Conservation (phyloP, 2,797 vertebrate genomes). For the Paratrypauchen microcephalus region DNA sequence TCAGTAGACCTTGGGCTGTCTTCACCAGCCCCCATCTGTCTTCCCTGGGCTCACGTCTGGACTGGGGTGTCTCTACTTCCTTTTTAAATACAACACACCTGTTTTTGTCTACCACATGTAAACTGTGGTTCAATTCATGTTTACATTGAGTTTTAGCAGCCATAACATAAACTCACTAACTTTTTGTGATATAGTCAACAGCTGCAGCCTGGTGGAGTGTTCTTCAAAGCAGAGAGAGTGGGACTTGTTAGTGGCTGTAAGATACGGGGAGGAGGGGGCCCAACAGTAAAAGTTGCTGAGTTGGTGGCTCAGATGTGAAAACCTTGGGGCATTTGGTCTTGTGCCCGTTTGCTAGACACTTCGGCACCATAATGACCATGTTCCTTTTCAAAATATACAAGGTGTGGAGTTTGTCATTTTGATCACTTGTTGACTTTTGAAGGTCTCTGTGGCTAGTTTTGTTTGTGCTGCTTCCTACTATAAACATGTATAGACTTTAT, state of each 20-base stretch:
- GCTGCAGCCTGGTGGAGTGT: not conserved
- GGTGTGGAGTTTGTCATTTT: conserved; percentile 14
- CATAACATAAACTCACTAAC: not conserved
- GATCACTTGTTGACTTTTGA: not conserved
- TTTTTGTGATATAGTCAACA: not conserved
- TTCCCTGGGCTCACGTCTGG: conserved; percentile 39
- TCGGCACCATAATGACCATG: conserved; percentile 15
- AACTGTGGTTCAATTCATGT: conserved; percentile 4
- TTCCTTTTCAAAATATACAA: conserved; percentile 6
- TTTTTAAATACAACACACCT: conserved; percentile 42
- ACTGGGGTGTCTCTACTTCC: conserved; percentile 14
- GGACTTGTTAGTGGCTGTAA: conserved; percentile 14
- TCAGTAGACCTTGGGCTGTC: conserved; percentile 28
- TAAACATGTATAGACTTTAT: not conserved
- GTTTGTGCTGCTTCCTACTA: not conserved
- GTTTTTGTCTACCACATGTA: conserved; percentile 12
- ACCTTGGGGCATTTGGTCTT: conserved; percentile 16
- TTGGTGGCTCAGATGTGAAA: conserved; percentile 19
- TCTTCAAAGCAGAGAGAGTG: conserved; percentile 5
- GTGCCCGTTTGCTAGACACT: conserved; percentile 14
- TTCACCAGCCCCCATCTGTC: conserved; percentile 15
- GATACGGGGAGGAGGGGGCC: not conserved
- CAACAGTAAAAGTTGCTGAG: conserved; percentile 25
- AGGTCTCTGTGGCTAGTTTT: not conserved
- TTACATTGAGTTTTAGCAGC: not conserved